Conservation (phyloP, 2,888 invertebrate genomes). For the Habrosyne pyritoides region DNA sequence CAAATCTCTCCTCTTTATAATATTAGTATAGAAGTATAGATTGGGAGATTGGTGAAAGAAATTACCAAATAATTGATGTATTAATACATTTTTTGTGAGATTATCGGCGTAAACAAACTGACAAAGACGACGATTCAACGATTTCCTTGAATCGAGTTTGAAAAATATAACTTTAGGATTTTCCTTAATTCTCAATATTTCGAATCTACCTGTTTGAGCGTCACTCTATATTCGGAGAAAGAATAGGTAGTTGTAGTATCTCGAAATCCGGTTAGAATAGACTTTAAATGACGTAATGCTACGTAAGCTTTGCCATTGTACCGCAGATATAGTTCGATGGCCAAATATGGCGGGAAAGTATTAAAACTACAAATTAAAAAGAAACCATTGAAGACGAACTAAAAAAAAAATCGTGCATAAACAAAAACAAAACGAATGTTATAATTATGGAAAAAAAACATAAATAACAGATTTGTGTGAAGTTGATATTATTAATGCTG, state of each 20-base stretch:
- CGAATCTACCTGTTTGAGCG: neutral
- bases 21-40: too few species aligned
- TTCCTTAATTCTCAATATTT: neutral
- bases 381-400: neutral
- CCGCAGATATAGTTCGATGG: constrained; percentile 8
- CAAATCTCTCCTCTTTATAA: too few species aligned
- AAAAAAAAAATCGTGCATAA: neutral
- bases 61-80: too few species aligned
- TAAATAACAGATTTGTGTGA: constrained; percentile 13
- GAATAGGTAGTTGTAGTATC: neutral
- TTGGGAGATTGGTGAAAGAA: too few species aligned
- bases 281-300: constrained; percentile 7
- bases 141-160: too few species aligned
- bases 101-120: too few species aligned
- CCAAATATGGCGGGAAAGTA: constrained; percentile 24
- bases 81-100: too few species aligned
- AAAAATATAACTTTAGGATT: too few species aligned
- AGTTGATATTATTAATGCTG: constrained; percentile 23
- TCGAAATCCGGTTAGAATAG: constrained; percentile 6
- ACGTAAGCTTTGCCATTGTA: neutral
- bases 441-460: neutral
- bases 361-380: constrained; percentile 8
- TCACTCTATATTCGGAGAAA: neutral
- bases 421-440: neutral
- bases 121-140: too few species aligned